Evolutionary conservation across 2,113 vertebrate species (phyloP).

Genomic region (Ibidorhyncha struthersii): DNA sequence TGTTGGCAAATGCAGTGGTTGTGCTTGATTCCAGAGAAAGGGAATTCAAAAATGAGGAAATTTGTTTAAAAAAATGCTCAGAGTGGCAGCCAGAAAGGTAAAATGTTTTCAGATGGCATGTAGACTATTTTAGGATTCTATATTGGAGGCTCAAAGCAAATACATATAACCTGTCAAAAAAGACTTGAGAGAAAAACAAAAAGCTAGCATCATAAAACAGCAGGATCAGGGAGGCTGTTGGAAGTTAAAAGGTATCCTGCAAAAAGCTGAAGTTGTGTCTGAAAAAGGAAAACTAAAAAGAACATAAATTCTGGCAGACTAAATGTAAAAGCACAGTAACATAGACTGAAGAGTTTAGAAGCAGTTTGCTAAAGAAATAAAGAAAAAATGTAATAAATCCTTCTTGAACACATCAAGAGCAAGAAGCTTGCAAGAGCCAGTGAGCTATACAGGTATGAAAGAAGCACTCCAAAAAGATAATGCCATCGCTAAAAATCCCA

Average conservation of each 20-base stretch:
- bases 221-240: conserved; percentile 65
- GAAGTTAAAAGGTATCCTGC: conserved; percentile 66
- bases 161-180: conserved; percentile 68
- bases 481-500: not conserved
- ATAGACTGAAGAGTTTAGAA: conserved; percentile 42
- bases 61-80: not conserved
- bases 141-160: conserved; percentile 66
- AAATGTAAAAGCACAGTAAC: conserved; percentile 56
- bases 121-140: conserved; percentile 63
- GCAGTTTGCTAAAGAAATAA: conserved; percentile 58
- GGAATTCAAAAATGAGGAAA: conserved; percentile 25
- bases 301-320: conserved; percentile 68
- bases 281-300: conserved; percentile 63
- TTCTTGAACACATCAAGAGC: conserved; percentile 2
- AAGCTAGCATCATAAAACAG: conserved; percentile 62
- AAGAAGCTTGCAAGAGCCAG: not conserved
- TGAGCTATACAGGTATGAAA: not conserved
- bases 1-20: not conserved
- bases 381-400: conserved; percentile 15
- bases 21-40: not conserved
- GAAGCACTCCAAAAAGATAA: not conserved
- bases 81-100: conserved; percentile 35
- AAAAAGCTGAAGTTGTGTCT: conserved; percentile 65
- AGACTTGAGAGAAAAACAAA: conserved; percentile 64
- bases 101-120: conserved; percentile 51